A percentile compares a stretch with the other conserved stretches of the same genome.
Evolutionary conservation across 2,888 invertebrate genomes (phyloP).

Genomic region (Rhogogaster chlorosoma): DNA sequence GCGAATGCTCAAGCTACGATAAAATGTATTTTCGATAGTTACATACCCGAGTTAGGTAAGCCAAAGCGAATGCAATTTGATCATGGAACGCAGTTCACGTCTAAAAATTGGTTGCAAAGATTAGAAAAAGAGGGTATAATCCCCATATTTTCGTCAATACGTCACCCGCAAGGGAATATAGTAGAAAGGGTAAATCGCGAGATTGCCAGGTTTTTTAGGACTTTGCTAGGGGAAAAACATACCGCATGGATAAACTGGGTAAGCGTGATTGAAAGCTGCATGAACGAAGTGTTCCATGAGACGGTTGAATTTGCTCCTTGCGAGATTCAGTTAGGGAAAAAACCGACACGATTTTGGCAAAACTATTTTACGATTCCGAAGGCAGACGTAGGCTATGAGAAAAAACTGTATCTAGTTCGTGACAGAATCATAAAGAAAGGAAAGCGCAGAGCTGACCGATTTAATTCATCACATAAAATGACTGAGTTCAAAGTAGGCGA

Average conservation of each 20-base stretch:
- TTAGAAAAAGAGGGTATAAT: not conserved
- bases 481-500: constrained; percentile 17
- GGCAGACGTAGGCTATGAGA: not conserved
- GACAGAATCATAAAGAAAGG: not conserved
- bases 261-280: not conserved
- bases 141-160: constrained; percentile 17
- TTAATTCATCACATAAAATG: not conserved
- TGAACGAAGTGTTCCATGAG: constrained; percentile 29
- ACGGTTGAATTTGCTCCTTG: constrained; percentile 16
- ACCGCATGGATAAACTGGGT: constrained; percentile 26
- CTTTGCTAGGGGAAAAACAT: not conserved
- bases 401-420: not conserved
- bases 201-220: not conserved
- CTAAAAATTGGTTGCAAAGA: not conserved
- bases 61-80: not conserved
- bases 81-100: constrained; percentile 38
- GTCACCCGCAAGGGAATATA: constrained; percentile 7
- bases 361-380: not conserved
- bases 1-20: constrained; percentile 33
- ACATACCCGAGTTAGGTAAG: constrained; percentile 27
- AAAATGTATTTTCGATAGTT: not conserved
- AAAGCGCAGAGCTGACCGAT: not conserved
- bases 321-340: not conserved
- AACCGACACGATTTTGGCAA: constrained; percentile 14
- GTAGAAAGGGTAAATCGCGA: constrained; percentile 25